A percentile compares a stretch with the other conserved stretches of the same genome.
Conservation (phyloP, 2,113 vertebrate genomes). For the Odocoileus hemionus region DNA sequence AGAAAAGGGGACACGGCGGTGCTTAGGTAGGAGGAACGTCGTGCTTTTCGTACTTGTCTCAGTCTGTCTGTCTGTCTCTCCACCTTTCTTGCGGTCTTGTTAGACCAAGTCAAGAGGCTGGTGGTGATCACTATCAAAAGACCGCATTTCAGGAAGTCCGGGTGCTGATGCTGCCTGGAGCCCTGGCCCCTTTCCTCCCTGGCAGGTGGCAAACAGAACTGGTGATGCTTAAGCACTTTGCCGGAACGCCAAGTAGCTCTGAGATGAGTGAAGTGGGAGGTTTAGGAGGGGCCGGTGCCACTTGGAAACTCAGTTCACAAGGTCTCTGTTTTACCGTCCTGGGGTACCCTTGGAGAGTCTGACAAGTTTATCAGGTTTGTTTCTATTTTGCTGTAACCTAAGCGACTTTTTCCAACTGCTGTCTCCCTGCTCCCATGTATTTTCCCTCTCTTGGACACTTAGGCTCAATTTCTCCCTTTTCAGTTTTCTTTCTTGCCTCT, state of each 20-base stretch:
- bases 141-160: neutral
- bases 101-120: neutral
- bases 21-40: constrained; percentile 88
- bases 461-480: neutral
- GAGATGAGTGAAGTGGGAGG: constrained; percentile 31
- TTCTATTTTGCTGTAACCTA: constrained; percentile 1
- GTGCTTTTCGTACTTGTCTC: constrained; percentile 48
- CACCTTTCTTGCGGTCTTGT: neutral
- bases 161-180: neutral
- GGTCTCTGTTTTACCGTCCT: constrained; percentile 21
- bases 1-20: constrained; percentile 96
- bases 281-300: constrained; percentile 29
- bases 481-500: neutral
- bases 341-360: constrained; percentile 32
- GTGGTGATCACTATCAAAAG: neutral
- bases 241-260: neutral
- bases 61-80: constrained; percentile 12
- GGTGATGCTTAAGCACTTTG: constrained; percentile 37
- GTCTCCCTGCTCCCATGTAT: neutral
- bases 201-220: constrained; percentile 13
- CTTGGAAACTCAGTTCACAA: constrained; percentile 60
- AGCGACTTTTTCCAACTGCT: constrained; percentile 59
- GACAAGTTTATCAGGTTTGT: constrained; percentile 58
- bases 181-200: neutral
- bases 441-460: constrained; percentile 36